Base-by-base conservation (phyloP, 2,113 vertebrate species). In the Columbina picui region DNA sequence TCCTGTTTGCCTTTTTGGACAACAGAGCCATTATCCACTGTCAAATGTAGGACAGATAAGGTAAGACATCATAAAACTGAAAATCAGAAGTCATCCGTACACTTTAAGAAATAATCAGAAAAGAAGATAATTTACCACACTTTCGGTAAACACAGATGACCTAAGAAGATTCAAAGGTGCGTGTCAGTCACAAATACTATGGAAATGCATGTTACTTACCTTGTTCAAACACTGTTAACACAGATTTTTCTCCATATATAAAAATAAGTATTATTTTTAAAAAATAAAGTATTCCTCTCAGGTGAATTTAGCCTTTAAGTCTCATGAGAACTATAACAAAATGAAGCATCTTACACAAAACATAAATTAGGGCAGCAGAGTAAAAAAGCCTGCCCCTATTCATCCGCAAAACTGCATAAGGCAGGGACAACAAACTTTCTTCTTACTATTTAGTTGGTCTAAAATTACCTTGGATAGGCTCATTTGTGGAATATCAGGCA, bases 101-200 rank as follows among this genome's bases (percentile, higher is more conserved):
- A 7, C 30, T 87, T 92, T 32, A 53, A 93, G 70, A 96, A 96
- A 36, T 52, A 75, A 87, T 43, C 50, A 93, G 70, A 56, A 63
- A 78, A 87, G 77, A 21, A 64, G n/a, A 41, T 52, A 18, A 49
- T 73, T 68, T 43, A 39, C 57, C 81, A 29, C 23, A 8, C 13
- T 70, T 74, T 64, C 60, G 36, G 34, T 6, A 70, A 59, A 56
- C 45, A 55, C 27, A 70, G 47, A 23, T 1, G 9, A n/a, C 63
- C 41, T 29, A 65, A 81, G 59, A 25, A 50, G 55, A 49, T 57
- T 61, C 25, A 74, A 38, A 77, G 26, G 8, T 9, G 30, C 17
- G 8, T 38, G 38, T 39, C 63, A 57, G 55, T n/a, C 89, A 69
- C 49, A 60, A 79, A 47, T 17, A 29, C 52, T 18, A 10, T 5